These are phyloP conservation scores for Cetoscarus ocellatus DNA, from an alignment of 2,797 vertebrate species.

Conservation along the genomic window DNA sequence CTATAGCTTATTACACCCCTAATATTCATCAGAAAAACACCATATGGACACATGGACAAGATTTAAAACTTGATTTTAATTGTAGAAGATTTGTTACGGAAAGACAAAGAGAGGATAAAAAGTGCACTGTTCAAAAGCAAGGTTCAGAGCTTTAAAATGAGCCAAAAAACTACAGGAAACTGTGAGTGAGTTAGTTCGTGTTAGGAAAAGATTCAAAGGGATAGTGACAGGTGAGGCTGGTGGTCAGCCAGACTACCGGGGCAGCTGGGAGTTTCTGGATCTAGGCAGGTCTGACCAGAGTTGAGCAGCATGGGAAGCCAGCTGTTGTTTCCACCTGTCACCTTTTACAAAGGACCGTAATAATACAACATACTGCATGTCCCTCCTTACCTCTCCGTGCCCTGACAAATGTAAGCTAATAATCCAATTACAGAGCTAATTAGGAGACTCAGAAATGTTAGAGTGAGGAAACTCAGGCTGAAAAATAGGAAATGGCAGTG, in stretches of 20 bases:
- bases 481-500: constrained; percentile 27
- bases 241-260: constrained; percentile 32
- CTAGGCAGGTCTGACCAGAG: constrained; percentile 48
- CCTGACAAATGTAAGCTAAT: constrained; percentile 70
- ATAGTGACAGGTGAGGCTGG: not conserved
- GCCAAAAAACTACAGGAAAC: not conserved
- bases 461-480: constrained; percentile 13
- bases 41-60: not conserved
- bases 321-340: constrained; percentile 76
- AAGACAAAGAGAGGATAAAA: no score
- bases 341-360: constrained; percentile 47
- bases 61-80: not conserved
- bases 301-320: constrained; percentile 57
- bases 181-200: not conserved
- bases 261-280: constrained; percentile 57
- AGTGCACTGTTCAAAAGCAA: not conserved
- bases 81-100: not conserved
- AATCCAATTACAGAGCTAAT: constrained; percentile 58
- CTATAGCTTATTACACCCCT: not conserved
- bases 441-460: constrained; percentile 19
- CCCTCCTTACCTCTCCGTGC: constrained; percentile 39
- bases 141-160: not conserved
- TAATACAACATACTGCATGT: constrained; percentile 34
- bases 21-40: not conserved
- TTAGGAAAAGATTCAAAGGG: not conserved